Conservation (phyloP, 1,140 invertebrate species). For the Diplogasteroides magnus region DNA sequence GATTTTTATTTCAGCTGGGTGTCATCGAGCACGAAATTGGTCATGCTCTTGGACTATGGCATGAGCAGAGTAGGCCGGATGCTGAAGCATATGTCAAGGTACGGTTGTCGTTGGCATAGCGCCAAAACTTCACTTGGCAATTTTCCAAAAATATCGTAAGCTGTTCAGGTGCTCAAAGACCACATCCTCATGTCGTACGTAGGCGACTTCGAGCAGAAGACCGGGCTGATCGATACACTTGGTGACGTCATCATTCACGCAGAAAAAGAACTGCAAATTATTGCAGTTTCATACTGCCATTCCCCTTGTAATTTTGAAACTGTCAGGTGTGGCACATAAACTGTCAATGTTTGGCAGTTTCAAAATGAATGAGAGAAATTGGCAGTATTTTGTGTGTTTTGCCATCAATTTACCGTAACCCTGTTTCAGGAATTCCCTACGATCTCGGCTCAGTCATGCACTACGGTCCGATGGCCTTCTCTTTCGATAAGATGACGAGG, state of each 20-base stretch:
- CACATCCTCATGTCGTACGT: slow-evolving; percentile 55
- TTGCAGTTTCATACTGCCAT: no score
- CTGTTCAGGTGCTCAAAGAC: slow-evolving; percentile 45
- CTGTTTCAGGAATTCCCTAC: slow-evolving; percentile 55
- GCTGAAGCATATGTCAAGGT: slow-evolving; percentile 46
- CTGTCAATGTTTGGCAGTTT: no score
- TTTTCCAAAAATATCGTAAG: not conserved
- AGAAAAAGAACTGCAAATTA: no score
- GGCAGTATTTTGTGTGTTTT: slow-evolving; percentile 9
- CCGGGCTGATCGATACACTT: slow-evolving; percentile 21
- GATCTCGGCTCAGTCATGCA: slow-evolving; percentile 60
- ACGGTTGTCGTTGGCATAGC: not conserved
- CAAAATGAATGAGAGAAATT: no score
- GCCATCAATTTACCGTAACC: slow-evolving; percentile 44
- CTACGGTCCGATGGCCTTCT: slow-evolving; percentile 57
- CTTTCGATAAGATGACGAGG: slow-evolving; percentile 39
- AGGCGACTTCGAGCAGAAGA: slow-evolving; percentile 44
- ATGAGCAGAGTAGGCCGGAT: slow-evolving; percentile 58
- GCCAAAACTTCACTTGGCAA: not conserved
- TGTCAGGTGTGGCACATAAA: no score
- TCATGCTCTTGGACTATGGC: slow-evolving; percentile 58
- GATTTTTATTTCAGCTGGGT: slow-evolving; percentile 38
- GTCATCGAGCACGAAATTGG: slow-evolving; percentile 59
- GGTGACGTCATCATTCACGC: no score
- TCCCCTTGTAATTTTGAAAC: no score